Percentiles rank a stretch among this genome's conserved stretches.
Evolutionary conservation across 2,113 vertebrate species (phyloP).

Genomic region (Pipa parva): DNA sequence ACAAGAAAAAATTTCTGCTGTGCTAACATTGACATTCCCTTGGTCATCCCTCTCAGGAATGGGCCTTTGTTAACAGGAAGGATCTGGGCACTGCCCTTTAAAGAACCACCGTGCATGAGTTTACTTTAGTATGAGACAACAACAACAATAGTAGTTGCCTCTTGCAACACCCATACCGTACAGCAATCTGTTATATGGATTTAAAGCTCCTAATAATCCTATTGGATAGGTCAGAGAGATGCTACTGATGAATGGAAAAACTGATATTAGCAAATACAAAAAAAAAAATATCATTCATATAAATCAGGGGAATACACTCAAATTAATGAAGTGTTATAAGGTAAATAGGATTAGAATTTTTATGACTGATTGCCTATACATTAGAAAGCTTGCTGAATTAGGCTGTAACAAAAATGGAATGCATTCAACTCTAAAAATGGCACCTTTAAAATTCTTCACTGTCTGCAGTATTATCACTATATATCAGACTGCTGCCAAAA

Average conservation of each 20-base stretch:
- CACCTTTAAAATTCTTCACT: constrained; percentile 18
- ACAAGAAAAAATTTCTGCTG: no score
- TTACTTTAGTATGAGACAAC: no score
- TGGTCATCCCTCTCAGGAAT: no score
- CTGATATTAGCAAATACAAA: background rate
- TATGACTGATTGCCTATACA: background rate
- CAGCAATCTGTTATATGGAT: background rate
- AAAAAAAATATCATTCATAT: background rate
- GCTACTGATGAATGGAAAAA: background rate
- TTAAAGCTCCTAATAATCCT: background rate
- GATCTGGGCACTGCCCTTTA: no score
- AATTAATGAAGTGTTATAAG: background rate
- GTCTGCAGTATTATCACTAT: constrained; percentile 9
- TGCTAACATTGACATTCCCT: no score
- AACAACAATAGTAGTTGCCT: no score
- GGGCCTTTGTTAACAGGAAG: no score
- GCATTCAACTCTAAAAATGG: constrained; percentile 10
- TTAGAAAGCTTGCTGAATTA: background rate
- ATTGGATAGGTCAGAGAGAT: background rate
- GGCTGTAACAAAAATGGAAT: constrained; percentile 29
- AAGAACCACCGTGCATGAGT: no score
- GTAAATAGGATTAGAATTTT: background rate
- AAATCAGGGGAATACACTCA: background rate
- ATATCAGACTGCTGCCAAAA: constrained; percentile 15
- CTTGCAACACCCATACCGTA: no score